A percentile compares a stretch with the other conserved stretches of the same genome.
phyloP scores from a whole-genome alignment of 2,888 invertebrate species.

The Acrocyrtus sp. region DNA sequence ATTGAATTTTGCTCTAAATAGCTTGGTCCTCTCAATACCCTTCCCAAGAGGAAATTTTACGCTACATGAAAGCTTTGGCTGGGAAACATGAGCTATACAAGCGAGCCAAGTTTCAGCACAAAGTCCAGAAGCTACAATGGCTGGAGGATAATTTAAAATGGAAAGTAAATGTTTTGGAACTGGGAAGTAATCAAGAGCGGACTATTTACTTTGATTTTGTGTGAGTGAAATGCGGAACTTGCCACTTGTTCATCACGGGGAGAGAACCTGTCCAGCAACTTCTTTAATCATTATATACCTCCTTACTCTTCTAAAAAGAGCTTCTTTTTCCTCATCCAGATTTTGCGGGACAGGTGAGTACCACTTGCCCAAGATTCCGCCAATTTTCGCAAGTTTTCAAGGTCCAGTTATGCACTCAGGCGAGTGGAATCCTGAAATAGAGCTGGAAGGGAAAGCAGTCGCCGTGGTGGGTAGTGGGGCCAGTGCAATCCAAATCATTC shows the following conservation, averaged over 20 bases:
- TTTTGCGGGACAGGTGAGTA: conserved; percentile 29
- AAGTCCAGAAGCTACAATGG: conserved; percentile 45
- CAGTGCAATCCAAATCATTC: conserved; percentile 54
- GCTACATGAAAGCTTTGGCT: conserved; percentile 34
- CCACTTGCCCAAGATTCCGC: conserved; percentile 42
- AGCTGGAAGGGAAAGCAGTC: conserved; percentile 43
- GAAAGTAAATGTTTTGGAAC: conserved; percentile 21
- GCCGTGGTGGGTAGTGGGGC: conserved; percentile 55
- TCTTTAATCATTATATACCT: neutral
- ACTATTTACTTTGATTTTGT: conserved; percentile 24
- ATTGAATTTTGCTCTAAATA: conserved; percentile 6
- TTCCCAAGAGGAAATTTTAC: conserved; percentile 40
- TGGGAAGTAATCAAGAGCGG: neutral
- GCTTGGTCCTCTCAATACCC: conserved; percentile 45
- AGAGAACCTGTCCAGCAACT: neutral
- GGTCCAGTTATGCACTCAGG: conserved; percentile 53
- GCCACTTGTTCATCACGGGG: neutral
- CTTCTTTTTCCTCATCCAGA: neutral
- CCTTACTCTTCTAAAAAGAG: neutral
- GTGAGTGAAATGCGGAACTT: conserved; percentile 10
- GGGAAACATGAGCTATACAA: conserved; percentile 41
- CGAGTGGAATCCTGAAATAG: conserved; percentile 43
- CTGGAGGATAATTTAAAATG: conserved; percentile 33
- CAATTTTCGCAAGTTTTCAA: conserved; percentile 45
- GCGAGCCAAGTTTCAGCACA: conserved; percentile 37